A percentile compares a stretch with the other conserved stretches of the same genome.
Conservation (phyloP, 30 jellyfish, hydroid and myxozoan genomes). For the Cassiopea andromeda region DNA sequence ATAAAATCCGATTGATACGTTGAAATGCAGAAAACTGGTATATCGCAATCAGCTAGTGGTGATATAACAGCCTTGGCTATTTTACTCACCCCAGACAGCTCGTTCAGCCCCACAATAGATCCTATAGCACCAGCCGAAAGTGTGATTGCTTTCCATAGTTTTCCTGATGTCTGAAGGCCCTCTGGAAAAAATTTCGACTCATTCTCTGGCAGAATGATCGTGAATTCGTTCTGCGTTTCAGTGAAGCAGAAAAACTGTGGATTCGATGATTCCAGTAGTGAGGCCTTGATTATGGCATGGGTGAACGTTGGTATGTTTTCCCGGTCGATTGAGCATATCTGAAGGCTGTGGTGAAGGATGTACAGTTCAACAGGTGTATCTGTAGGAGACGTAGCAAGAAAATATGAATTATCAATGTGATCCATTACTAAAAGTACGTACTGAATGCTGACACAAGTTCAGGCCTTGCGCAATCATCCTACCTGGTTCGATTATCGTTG, state of each 20-base stretch:
- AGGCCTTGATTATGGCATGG: conserved; percentile 53
- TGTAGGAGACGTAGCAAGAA: conserved; percentile 86
- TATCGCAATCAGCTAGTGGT: conserved; percentile 94
- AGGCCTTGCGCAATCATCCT: background rate
- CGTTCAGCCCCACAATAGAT: conserved; percentile 82
- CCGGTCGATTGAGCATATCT: conserved; percentile 60
- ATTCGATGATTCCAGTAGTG: conserved; percentile 45
- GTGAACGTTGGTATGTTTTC: conserved; percentile 31
- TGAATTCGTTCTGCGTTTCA: conserved; percentile 45
- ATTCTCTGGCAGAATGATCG: conserved; percentile 50
- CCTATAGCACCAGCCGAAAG: conserved; percentile 99
- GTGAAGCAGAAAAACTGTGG: conserved; percentile 72
- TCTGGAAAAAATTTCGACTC: conserved; percentile 30
- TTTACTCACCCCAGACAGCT: conserved; percentile 91
- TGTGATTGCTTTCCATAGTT: conserved; percentile 91
- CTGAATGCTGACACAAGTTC: background rate
- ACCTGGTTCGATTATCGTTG: background rate
- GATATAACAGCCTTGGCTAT: conserved; percentile 94
- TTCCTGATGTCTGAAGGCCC: conserved; percentile 64
- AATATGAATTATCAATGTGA: conserved; percentile 9
- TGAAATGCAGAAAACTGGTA: conserved; percentile 93
- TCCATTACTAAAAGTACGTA: background rate
- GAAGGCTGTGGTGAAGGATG: conserved; percentile 59
- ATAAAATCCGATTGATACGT: conserved; percentile 97
- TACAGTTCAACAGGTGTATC: conserved; percentile 78